Evolutionary conservation across 2,797 vertebrate species (phyloP), one percentile per base, ranked within the genome.

Genomic region (Meda fulgida): DNA sequence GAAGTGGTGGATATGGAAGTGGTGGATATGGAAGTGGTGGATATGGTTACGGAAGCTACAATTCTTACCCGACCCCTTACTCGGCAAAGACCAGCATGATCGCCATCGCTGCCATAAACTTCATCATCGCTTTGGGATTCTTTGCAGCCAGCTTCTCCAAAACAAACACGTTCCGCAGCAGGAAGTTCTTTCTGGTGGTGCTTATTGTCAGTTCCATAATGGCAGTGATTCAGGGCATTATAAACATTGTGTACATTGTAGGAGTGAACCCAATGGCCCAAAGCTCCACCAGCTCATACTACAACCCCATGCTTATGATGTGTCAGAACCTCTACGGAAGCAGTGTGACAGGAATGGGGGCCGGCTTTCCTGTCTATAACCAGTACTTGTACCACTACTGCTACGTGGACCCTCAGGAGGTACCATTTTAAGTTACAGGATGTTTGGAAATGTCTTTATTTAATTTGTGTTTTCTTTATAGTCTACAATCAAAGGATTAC

Each of bases 381-480:
- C 96, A 97, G 93, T 97, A 97, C 87, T 93, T 98, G 40, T 97
- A 97, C 92, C 97, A 97, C 89, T 97, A 97, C 94, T 97, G 97
- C 92, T 96, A 94, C 14, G 96, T 98, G 87, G 97, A 98, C 87
- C 96, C 97, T 2, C 97, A 97, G 89, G 97, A 98, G 97, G 97
- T 97, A 88, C 18, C 0, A 18, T 9, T 53, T 34, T 65, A 46
- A 40, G 6, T 26, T 75, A 83, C 31, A 67, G 29, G 58, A 67
- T 66, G 40, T 66, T 65, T 26, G 3, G 2, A 58, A 40, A 70
- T 55, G 34, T 55, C 4, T 72, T 73, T 81, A 38, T 58, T 78
- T 78, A 65, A 63, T 46, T 65, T 26, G 36, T 69, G 65, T 46
- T 67, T 69, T 38, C 43, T 26, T 53, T 38, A 69, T 36, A 38